Percentiles rank a stretch among this genome's conserved stretches.
phyloP scores from a whole-genome alignment of 2,888 invertebrate species.

The Chironomus tentans region DNA sequence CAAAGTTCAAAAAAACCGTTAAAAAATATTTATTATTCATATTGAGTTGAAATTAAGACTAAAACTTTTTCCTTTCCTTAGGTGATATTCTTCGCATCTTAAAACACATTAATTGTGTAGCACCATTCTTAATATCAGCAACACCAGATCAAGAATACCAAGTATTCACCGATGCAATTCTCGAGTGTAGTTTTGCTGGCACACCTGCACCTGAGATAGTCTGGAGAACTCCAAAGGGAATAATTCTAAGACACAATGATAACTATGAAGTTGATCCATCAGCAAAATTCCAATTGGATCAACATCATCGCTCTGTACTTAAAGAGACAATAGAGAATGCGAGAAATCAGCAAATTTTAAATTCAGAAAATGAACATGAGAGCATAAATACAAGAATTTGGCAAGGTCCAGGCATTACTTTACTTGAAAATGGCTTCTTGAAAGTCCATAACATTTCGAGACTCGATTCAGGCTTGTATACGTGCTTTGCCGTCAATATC shows the following conservation, averaged over 20 bases:
- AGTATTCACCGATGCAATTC: conserved; percentile 55
- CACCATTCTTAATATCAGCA: conserved; percentile 51
- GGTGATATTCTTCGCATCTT: conserved; percentile 62
- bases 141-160: conserved; percentile 56
- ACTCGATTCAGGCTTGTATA: conserved; percentile 69
- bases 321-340: conserved; percentile 30
- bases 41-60: too few species aligned
- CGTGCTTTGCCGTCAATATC: conserved; percentile 78
- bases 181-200: conserved; percentile 69
- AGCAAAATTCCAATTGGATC: conserved; percentile 28
- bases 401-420: conserved; percentile 47
- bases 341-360: conserved; percentile 35
- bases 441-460: conserved; percentile 61
- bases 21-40: too few species aligned
- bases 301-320: conserved; percentile 18
- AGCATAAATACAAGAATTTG: conserved; percentile 7
- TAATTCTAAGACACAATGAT: conserved; percentile 66
- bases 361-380: conserved; percentile 28
- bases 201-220: conserved; percentile 71
- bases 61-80: too few species aligned
- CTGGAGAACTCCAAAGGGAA: conserved; percentile 72
- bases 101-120: conserved; percentile 60
- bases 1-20: too few species aligned
- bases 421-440: conserved; percentile 71
- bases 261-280: conserved; percentile 35